phyloP scores from a whole-genome alignment of 2,888 invertebrate genomes.

The Iselma pallidipennis region DNA sequence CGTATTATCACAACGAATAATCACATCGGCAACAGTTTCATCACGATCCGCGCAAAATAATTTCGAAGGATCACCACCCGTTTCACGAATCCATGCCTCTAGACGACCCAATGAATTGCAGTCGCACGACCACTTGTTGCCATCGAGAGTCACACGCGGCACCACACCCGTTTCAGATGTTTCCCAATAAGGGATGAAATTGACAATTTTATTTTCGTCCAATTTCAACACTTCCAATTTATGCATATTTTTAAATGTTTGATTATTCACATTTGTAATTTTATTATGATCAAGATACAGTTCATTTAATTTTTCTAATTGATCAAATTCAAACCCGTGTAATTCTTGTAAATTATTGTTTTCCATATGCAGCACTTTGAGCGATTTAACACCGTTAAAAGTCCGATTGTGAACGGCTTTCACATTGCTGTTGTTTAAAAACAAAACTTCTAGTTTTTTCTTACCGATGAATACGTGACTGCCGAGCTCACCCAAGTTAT shows the following conservation, averaged over 20 bases:
- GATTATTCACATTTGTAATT: constrained; percentile 72
- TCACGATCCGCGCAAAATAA: constrained; percentile 68
- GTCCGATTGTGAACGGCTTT: constrained; percentile 77
- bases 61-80: constrained; percentile 69
- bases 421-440: constrained; percentile 78
- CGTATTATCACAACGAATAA: constrained; percentile 66
- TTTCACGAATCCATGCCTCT: constrained; percentile 71
- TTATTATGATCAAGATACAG: constrained; percentile 78
- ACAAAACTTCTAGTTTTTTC: constrained; percentile 77
- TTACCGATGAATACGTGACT: constrained; percentile 87
- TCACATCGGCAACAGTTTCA: constrained; percentile 61
- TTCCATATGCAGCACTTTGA: constrained; percentile 76
- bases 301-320: constrained; percentile 72
- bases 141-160: constrained; percentile 72
- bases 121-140: constrained; percentile 84
- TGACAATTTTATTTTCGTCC: constrained; percentile 77
- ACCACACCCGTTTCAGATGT: constrained; percentile 59
- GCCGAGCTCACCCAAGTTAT: constrained; percentile 75
- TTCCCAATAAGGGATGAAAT: constrained; percentile 67
- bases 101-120: constrained; percentile 72
- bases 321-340: constrained; percentile 78
- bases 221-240: constrained; percentile 73
- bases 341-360: constrained; percentile 73
- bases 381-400: constrained; percentile 77
- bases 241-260: constrained; percentile 75